A percentile compares a stretch with the other conserved stretches of the same genome.
phyloP scores from a whole-genome alignment of 2,888 invertebrate species.

The Strigamia maritima region DNA sequence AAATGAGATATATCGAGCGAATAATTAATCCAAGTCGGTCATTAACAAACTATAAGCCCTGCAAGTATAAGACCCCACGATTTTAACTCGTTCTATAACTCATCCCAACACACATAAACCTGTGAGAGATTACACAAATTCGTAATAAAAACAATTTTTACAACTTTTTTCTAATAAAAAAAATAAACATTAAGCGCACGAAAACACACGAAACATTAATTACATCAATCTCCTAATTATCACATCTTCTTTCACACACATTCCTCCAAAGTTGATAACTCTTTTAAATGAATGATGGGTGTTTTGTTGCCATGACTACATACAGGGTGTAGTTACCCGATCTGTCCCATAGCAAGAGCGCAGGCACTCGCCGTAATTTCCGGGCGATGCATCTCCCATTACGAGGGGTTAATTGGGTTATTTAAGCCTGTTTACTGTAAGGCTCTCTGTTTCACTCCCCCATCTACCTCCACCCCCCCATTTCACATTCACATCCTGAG shows the following conservation, averaged over 20 bases:
- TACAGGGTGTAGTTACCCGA: not conserved
- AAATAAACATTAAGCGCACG: too few species aligned
- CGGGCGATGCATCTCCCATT: slow-evolving; percentile 23
- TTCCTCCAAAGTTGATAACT: not conserved
- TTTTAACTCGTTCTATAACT: not conserved
- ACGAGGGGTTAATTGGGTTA: slow-evolving; percentile 19
- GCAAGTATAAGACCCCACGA: too few species aligned
- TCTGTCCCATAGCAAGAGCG: not conserved
- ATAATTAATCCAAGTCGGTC: not conserved
- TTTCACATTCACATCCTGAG: not conserved
- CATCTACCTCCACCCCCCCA: not conserved
- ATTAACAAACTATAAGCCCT: not conserved
- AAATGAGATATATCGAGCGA: not conserved
- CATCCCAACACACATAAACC: too few species aligned
- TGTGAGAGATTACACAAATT: too few species aligned
- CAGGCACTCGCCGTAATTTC: slow-evolving; percentile 6
- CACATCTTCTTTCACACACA: not conserved
- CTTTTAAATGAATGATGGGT: not conserved
- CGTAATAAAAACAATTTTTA: too few species aligned
- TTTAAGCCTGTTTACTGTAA: slow-evolving; percentile 19
- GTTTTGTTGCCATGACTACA: slow-evolving; percentile 11
- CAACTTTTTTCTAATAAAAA: too few species aligned
- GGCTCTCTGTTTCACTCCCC: not conserved
- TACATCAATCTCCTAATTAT: not conserved
- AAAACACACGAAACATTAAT: not conserved